Evolutionary conservation across 2,797 vertebrate species (phyloP), one percentile per base, ranked within the genome.

Genomic region (Pampus argenteus): DNA sequence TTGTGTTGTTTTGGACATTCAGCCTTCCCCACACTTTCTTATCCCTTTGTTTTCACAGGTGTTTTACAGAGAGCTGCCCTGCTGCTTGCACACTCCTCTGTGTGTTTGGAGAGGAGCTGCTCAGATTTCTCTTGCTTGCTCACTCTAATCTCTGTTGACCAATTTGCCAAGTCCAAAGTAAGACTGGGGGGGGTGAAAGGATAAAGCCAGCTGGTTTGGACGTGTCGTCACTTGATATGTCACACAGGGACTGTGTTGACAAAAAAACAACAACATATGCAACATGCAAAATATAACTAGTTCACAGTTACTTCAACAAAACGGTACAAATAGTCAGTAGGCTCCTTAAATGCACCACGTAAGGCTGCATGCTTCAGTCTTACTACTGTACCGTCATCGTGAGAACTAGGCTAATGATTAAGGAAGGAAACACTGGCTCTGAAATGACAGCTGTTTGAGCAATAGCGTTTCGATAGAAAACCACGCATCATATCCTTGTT

Each of bases 21-120:
- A 47, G 28, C 54, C 57, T 45, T 63, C 44, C 50, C 66, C 63
- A 52, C 20, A 20, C 34, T 29, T 23, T 59, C 71, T 58, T 74
- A 50, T 62, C 61, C 47, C 52, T 65, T 73, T 91, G 86, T 91
- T 87, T 89, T 87, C 74, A 86, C 88, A 88, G 82, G 79, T 89
- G 82, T 80, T 44, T 44, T 44, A 67, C 68, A 82, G 50, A 60
- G n/a, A 42, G 57, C 74, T 48, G 31, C 13, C 38, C 40, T 23
- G 42, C 42, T n/a, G 73, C 66, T 74, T n/a, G 73, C 66, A 71
- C 25, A 14, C 14, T 18, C 34, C 54, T n/a, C n/a, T n/a, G n/a
- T n/a, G n/a, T n/a, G n/a, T n/a, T n/a, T n/a, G n/a, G n/a, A n/a
- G n/a, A n/a, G n/a, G n/a, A n/a, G n/a, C n/a, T n/a, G n/a, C n/a